phyloP scores from a whole-genome alignment of 2,113 vertebrate species.

The Trichechus manatus region DNA sequence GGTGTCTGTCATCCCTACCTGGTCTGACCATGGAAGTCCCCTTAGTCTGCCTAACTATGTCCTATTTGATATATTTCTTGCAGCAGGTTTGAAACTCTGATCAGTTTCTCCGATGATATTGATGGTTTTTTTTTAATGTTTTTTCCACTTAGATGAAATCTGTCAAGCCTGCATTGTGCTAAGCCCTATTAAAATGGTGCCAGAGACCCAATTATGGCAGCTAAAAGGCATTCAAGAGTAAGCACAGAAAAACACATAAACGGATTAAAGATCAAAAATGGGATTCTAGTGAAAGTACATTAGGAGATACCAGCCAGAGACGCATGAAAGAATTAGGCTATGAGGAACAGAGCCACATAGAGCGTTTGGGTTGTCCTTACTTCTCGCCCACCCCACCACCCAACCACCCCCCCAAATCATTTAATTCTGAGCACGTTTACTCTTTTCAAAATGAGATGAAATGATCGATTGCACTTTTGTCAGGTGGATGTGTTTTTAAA shows the following conservation, averaged over 20 bases:
- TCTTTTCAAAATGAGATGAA: slow-evolving; percentile 75
- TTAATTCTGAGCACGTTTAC: slow-evolving; percentile 80
- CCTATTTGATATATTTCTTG: slow-evolving; percentile 52
- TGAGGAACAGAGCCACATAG: slow-evolving; percentile 82
- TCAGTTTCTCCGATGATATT: slow-evolving; percentile 66
- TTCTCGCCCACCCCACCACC: slow-evolving; percentile 47
- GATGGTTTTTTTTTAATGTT: slow-evolving; percentile 55
- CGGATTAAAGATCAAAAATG: slow-evolving; percentile 90
- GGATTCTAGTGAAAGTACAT: slow-evolving; percentile 85
- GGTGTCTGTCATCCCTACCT: slow-evolving; percentile 17
- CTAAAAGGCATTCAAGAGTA: slow-evolving; percentile 88
- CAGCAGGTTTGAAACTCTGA: slow-evolving; percentile 58
- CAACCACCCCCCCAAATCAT: slow-evolving; percentile 71
- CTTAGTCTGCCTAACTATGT: background rate
- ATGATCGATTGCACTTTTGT: slow-evolving; percentile 65
- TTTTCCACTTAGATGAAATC: slow-evolving; percentile 81
- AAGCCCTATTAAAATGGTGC: slow-evolving; percentile 89
- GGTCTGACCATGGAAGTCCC: background rate
- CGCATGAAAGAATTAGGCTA: slow-evolving; percentile 85
- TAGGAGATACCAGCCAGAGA: slow-evolving; percentile 84
- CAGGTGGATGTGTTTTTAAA: background rate
- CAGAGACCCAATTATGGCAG: slow-evolving; percentile 89
- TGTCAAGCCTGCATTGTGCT: slow-evolving; percentile 84
- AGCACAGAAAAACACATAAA: slow-evolving; percentile 88
- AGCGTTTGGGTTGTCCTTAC: slow-evolving; percentile 63